phyloP scores from a whole-genome alignment of 2,888 invertebrate genomes.

The Tethea ocularis region DNA sequence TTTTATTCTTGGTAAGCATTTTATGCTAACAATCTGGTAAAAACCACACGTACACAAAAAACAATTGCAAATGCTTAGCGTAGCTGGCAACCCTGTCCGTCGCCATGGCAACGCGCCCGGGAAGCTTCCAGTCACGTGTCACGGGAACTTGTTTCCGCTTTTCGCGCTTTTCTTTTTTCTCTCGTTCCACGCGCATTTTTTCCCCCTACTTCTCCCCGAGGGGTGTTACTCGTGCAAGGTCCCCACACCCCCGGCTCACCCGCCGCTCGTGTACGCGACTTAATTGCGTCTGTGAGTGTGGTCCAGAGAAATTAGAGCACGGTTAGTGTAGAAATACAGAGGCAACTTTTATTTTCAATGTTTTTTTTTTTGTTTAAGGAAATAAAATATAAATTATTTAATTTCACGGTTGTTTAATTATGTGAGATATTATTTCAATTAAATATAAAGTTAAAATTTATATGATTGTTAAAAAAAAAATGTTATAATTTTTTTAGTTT shows the following conservation, averaged over 20 bases:
- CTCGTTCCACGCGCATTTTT: conserved; percentile 73
- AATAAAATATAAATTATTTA: background rate
- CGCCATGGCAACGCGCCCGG: conserved; percentile 74
- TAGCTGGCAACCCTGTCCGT: conserved; percentile 56
- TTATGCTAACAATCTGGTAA: conserved; percentile 22
- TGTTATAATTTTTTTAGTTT: no score
- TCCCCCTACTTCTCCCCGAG: conserved; percentile 46
- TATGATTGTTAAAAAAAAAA: no score
- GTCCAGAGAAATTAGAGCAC: conserved; percentile 81
- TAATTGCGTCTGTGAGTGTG: conserved; percentile 84
- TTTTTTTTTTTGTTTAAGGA: background rate
- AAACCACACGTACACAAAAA: conserved; percentile 22
- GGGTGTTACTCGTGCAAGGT: conserved; percentile 44
- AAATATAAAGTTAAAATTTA: no score
- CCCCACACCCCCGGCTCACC: conserved; percentile 43
- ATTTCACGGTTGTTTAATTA: background rate
- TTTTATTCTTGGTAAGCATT: conserved; percentile 10
- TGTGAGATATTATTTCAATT: no score
- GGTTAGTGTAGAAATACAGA: conserved; percentile 58
- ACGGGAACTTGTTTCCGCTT: conserved; percentile 77
- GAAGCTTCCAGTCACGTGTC: conserved; percentile 82
- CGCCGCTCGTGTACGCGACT: conserved; percentile 79
- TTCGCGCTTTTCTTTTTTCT: conserved; percentile 77
- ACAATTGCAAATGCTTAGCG: conserved; percentile 35
- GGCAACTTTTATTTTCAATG: conserved; percentile 19